Percentiles rank a stretch among this genome's conserved stretches.
phyloP scores from a whole-genome alignment of 1,140 invertebrate species.

The Holcopasites calliopsidis region DNA sequence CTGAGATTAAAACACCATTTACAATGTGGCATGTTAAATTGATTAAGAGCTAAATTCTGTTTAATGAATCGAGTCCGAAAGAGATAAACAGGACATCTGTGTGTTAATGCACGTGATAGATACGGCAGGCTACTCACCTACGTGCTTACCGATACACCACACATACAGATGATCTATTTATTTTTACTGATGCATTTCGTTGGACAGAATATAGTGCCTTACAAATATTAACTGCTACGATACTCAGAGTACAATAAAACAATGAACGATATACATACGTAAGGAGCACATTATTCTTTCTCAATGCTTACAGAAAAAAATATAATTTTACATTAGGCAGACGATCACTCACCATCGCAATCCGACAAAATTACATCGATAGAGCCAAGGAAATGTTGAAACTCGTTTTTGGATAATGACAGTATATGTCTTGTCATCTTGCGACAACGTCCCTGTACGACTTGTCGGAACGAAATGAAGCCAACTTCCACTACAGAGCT shows the following conservation, averaged over 20 bases:
- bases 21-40: slow-evolving; percentile 9
- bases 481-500: not conserved
- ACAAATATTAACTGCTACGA: not conserved
- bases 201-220: too few relatives aligned
- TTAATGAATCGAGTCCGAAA: too few relatives aligned
- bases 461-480: slow-evolving; percentile 4
- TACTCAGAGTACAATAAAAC: not conserved
- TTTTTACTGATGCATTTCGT: too few relatives aligned
- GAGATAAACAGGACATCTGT: too few relatives aligned
- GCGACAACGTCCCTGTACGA: not conserved
- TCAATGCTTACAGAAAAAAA: not conserved
- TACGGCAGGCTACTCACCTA: too few relatives aligned
- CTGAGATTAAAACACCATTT: slow-evolving; percentile 40
- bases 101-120: too few relatives aligned
- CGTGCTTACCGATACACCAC: too few relatives aligned
- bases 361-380: slow-evolving; percentile 78
- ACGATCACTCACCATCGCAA: slow-evolving; percentile 76
- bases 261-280: too few relatives aligned
- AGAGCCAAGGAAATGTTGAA: slow-evolving; percentile 72
- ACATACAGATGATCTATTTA: too few relatives aligned
- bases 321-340: not conserved
- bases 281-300: not conserved
- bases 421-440: slow-evolving; percentile 60
- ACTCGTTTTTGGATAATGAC: slow-evolving; percentile 64
- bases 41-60: not conserved